Evolutionary conservation across 1,140 invertebrate genomes (phyloP).

Genomic region (Conus ventricosus): DNA sequence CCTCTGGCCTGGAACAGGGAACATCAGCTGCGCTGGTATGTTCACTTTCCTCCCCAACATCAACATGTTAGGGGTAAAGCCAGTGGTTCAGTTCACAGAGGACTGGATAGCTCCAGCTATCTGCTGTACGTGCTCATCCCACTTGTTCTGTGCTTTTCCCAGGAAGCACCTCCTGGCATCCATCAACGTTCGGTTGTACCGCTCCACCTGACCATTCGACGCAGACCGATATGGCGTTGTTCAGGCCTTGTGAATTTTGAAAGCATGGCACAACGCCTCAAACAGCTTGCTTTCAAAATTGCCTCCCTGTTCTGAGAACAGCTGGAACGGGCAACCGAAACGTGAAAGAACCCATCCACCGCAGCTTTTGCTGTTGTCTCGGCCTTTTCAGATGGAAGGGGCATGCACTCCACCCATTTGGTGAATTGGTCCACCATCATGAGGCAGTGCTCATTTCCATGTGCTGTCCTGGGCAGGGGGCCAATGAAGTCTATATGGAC

Average conservation of each 20-base stretch:
- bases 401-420: constrained; percentile 6
- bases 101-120: constrained; percentile 32
- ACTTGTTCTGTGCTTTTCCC: constrained; percentile 23
- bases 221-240: constrained; percentile 48
- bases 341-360: neutral
- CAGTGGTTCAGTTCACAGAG: constrained; percentile 32
- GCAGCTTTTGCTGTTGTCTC: neutral
- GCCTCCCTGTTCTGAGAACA: neutral
- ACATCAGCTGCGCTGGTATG: constrained; percentile 24
- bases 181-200: constrained; percentile 39
- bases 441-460: neutral
- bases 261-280: constrained; percentile 21
- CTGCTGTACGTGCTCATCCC: constrained; percentile 42
- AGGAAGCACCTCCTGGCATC: constrained; percentile 38
- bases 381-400: neutral
- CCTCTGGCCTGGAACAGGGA: neutral
- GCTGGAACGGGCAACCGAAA: neutral
- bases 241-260: constrained; percentile 38
- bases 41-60: constrained; percentile 47
- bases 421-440: constrained; percentile 30
- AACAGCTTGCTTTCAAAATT: constrained; percentile 45
- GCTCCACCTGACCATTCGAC: constrained; percentile 51
- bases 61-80: constrained; percentile 41
- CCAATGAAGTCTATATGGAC: neutral
- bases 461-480: neutral